These are phyloP conservation scores for Larimichthys polyactis DNA, from an alignment of 2,113 vertebrate species.

Conservation along the genomic window DNA sequence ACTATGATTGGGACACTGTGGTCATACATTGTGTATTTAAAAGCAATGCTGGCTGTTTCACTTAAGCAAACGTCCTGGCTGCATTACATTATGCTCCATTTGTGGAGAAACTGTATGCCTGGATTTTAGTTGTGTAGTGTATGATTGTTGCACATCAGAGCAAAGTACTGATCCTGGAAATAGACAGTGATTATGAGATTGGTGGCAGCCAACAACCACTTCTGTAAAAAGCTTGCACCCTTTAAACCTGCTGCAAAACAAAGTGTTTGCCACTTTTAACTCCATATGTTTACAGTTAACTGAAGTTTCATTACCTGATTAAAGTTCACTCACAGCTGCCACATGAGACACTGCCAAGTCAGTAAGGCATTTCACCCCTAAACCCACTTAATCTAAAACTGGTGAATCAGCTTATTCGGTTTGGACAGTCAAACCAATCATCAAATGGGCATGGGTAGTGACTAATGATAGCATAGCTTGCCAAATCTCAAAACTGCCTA, in stretches of 20 bases:
- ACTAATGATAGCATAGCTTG: not conserved
- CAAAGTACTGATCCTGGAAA: not conserved
- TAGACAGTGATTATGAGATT: slow-evolving; percentile 1
- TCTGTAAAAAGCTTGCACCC: slow-evolving; percentile 1
- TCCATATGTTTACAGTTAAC: slow-evolving; percentile 42
- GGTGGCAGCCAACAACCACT: not conserved
- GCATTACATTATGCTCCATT: not conserved
- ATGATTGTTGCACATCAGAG: not conserved
- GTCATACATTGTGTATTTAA: slow-evolving; percentile 1
- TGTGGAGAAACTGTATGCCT: not conserved
- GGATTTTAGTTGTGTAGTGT: not conserved
- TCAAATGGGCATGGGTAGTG: not conserved
- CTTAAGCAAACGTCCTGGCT: not conserved
- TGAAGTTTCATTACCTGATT: slow-evolving; percentile 50
- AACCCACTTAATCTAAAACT: slow-evolving; percentile 58
- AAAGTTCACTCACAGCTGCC: slow-evolving; percentile 50
- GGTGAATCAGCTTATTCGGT: slow-evolving; percentile 55
- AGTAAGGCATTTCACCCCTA: slow-evolving; percentile 46
- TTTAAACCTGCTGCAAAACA: slow-evolving; percentile 18
- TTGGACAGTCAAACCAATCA: slow-evolving; percentile 22
- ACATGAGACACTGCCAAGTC: slow-evolving; percentile 57
- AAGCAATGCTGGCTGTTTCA: not conserved
- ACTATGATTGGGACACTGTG: not conserved
- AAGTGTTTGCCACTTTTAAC: slow-evolving; percentile 17
- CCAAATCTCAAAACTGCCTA: not conserved